These are phyloP conservation scores for Lepus americanus DNA, from an alignment of 2,113 vertebrate species.

Conservation along the genomic window DNA sequence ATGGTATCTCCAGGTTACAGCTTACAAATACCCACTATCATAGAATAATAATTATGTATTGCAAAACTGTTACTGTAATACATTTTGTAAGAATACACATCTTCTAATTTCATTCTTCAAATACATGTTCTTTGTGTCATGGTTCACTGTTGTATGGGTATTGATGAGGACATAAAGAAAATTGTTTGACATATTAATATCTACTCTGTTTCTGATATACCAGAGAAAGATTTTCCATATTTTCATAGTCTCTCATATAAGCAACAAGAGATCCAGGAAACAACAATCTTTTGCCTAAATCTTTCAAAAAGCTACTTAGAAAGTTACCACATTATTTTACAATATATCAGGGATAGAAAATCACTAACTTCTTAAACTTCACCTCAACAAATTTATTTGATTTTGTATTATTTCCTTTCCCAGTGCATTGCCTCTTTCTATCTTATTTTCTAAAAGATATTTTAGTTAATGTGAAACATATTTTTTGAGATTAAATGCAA, in stretches of 20 bases:
- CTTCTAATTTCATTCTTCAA: not conserved
- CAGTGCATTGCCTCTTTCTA: not conserved
- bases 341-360: not conserved
- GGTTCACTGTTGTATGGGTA: fast-evolving
- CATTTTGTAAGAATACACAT: not conserved
- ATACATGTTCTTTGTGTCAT: fast-evolving
- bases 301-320: not conserved
- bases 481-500: too few relatives aligned
- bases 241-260: not conserved
- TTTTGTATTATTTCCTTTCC: not conserved
- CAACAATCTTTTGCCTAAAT: not conserved
- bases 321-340: not conserved
- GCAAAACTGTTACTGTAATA: not conserved
- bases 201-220: not conserved
- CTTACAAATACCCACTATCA: not conserved
- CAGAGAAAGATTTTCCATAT: not conserved
- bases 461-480: not conserved
- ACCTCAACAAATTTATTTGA: not conserved
- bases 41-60: not conserved
- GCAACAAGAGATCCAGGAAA: not conserved
- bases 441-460: not conserved
- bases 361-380: not conserved
- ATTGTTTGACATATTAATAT: fast-evolving
- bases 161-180: not conserved
- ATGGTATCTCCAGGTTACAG: not conserved